These are phyloP conservation scores for Trididemnum miniatum DNA, from an alignment of 23 tunicate species.

Conservation along the genomic window DNA sequence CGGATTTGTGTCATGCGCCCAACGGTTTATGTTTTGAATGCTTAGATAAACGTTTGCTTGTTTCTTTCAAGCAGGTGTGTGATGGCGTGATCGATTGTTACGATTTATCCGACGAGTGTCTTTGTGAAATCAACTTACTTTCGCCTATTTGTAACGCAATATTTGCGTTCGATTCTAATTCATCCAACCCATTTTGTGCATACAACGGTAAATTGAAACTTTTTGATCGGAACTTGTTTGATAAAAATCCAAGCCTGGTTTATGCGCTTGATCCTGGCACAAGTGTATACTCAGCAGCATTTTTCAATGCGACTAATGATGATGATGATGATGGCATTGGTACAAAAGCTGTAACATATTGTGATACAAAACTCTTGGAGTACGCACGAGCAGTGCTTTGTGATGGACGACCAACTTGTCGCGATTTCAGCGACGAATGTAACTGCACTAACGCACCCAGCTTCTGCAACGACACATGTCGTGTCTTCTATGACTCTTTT, in stretches of 20 bases:
- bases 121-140: slow-evolving; percentile 33
- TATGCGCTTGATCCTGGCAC: neutral
- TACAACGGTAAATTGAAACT: no score
- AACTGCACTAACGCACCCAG: neutral
- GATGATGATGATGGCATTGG: neutral
- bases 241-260: no score
- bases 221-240: no score
- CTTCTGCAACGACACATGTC: slow-evolving; percentile 33
- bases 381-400: neutral
- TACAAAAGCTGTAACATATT: neutral
- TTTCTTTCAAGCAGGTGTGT: slow-evolving; percentile 34
- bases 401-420: slow-evolving; percentile 33
- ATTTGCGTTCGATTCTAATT: no score
- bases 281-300: neutral
- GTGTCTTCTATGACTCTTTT: no score
- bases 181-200: no score
- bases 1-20: slow-evolving; percentile 24
- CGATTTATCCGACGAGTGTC: slow-evolving; percentile 55
- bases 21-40: slow-evolving; percentile 26
- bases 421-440: slow-evolving; percentile 36
- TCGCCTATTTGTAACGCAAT: neutral
- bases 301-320: neutral
- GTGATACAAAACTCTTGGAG: no score
- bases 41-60: slow-evolving; percentile 26
- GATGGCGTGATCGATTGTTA: slow-evolving; percentile 36